A percentile compares a stretch with the other conserved stretches of the same genome.
phyloP scores from a whole-genome alignment of 2,888 invertebrate genomes.

The Yponomeuta cagnagella region DNA sequence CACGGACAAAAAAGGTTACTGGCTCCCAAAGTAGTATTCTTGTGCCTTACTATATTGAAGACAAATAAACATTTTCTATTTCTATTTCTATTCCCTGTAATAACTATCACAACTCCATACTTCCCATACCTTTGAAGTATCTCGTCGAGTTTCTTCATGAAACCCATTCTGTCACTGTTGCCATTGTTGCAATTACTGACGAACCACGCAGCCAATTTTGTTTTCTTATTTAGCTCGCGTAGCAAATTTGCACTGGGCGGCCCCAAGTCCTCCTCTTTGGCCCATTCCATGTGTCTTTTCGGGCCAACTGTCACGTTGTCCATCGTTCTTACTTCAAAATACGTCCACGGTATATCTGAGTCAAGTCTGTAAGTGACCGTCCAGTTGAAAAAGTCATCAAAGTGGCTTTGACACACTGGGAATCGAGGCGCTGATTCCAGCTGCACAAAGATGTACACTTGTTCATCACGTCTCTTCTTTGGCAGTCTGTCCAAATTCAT shows the following conservation, averaged over 20 bases:
- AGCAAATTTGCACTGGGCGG: not conserved
- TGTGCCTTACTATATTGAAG: too few relatives aligned
- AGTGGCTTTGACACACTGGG: constrained; percentile 11
- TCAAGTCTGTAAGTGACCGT: constrained; percentile 15
- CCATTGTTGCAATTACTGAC: constrained; percentile 24
- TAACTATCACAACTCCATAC: not conserved
- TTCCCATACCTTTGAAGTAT: constrained; percentile 35
- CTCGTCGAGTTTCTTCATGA: constrained; percentile 40
- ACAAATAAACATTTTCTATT: too few relatives aligned
- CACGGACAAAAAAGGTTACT: too few relatives aligned
- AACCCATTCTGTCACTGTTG: constrained; percentile 18
- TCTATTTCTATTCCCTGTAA: too few relatives aligned
- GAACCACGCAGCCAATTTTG: constrained; percentile 24
- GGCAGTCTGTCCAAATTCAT: not conserved
- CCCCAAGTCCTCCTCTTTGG: not conserved
- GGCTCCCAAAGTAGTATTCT: too few relatives aligned
- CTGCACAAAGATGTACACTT: constrained; percentile 15
- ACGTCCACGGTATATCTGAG: constrained; percentile 14
- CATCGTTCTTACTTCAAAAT: constrained; percentile 3
- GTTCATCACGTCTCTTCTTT: not conserved
- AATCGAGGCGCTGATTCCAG: constrained; percentile 14
- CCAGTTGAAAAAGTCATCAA: constrained; percentile 16
- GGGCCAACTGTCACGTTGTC: constrained; percentile 3
- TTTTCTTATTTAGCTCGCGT: constrained; percentile 13
- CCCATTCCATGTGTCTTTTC: not conserved